Evolutionary conservation across 2,888 invertebrate species (phyloP), one percentile per base, ranked within the genome.

Genomic region (Caenorhabditis sp.): DNA sequence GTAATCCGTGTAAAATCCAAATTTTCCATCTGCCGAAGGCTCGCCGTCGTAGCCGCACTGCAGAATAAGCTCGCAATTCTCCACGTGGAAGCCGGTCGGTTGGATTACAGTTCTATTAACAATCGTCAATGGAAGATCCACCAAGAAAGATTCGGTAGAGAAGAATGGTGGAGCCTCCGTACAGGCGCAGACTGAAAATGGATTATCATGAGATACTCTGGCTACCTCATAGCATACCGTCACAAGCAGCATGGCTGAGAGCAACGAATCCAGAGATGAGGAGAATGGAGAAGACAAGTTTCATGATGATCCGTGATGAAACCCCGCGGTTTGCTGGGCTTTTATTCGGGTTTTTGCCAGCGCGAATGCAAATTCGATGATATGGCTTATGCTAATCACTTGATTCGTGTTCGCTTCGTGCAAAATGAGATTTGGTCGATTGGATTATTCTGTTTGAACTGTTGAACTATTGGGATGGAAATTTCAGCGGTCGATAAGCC

Each of bases 141-240:
- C 24, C n/a, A 51, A 16, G 24, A 75, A 31, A 16, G 31, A 0
- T 10, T 41, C 47, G n/a, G 59, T 26, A 19, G 41, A 28, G 56
- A 56, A 64, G 6, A 22, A 0, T 6, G 31, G 14, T n/a, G 75
- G 66, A 14, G 14, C 1, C 0, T 26, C n/a, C 6, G 35, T 7
- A n/a, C 75, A 75, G 3, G 35, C 22, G 66, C 75, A 75, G 14
- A 68, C 75, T 75, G 66, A 75, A 68, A 59, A 58, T 38, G 3
- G 14, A 12, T 19, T 24, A 6, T 19, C 22, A 2, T 24, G 6
- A 19, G 5, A 64, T 44, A 19, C 6, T 19, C 2, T 16, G 4
- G 1, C 3, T 4, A 24, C n/a, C 31, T 12, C n/a, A 10, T 12
- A 12, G 35, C 31, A 10, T 0, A 76, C 76, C 69, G 7, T 59